Base-by-base conservation (phyloP, 2,797 vertebrate genomes). In the Potorous gilbertii region DNA sequence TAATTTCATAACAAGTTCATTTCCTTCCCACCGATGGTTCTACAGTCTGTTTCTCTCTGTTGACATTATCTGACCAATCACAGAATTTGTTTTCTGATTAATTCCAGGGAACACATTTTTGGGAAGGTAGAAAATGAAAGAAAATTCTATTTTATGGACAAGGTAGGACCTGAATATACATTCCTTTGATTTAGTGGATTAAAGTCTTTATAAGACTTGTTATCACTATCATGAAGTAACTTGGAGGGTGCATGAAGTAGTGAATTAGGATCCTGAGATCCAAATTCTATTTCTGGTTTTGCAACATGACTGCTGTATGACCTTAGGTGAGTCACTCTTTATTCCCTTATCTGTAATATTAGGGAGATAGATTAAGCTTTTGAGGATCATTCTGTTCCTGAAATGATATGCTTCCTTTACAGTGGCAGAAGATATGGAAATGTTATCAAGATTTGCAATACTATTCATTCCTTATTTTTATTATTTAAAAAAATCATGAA, bases 311-410 rank as follows among this genome's bases (percentile, higher is more conserved):
- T 56, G 55, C 56, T 96, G 9, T 93, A 81, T 74, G 40, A 89
- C 50, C 90, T 96, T 94, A 34, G 94, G 57, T 0, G 57, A 92
- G 34, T 95, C 95, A 52, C 50, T 92, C 92, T 55, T 93, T 92
- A 21, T 74, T 95, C 95, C 55, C 93, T 96, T 92, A 94, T 90
- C 90, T 96, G 50, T 66, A 94, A 96, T 96, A 92, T 94, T 90
- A 95, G 59, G 92, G 50, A 2, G 66, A 90, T 97, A 46, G 4
- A 4, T 56, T 90, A 95, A 74, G 57, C 9, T 50, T 87, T 87
- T 50, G 21, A 87, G 21, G 40, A 46, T 50, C 8, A 27, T 87
- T 50, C 40, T 87, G 40, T 27, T 40, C 50, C 66, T 87, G 40
- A 46, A 87, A 87, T 50, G 3, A 46, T 81, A 46, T 27, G 4